Percentiles rank a stretch among this genome's conserved stretches.
These are phyloP conservation scores for Hemithea aestivaria DNA, from an alignment of 2,888 invertebrate species.

Conservation along the genomic window DNA sequence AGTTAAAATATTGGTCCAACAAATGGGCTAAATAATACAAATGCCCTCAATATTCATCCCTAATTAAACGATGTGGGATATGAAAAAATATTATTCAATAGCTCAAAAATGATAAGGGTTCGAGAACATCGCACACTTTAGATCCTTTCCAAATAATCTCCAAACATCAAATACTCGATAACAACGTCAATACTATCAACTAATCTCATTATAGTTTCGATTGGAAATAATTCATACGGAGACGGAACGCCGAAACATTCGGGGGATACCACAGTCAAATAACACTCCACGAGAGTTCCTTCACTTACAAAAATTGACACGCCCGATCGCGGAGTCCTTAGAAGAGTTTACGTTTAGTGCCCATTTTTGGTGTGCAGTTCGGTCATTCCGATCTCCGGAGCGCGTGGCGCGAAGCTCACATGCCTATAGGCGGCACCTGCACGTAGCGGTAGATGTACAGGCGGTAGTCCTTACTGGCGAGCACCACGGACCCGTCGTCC, in stretches of 20 bases:
- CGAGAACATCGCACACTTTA: constrained; percentile 68
- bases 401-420: constrained; percentile 75
- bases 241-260: constrained; percentile 63
- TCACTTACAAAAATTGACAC: constrained; percentile 66
- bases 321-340: constrained; percentile 34
- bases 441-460: constrained; percentile 99
- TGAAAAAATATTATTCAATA: constrained; percentile 79
- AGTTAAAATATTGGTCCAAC: constrained; percentile 80
- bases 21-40: constrained; percentile 80
- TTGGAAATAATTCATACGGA: constrained; percentile 71
- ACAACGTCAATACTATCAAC: constrained; percentile 77
- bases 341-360: constrained; percentile 49
- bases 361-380: constrained; percentile 60
- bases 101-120: constrained; percentile 76
- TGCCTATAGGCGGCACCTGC: constrained; percentile 93
- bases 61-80: constrained; percentile 78
- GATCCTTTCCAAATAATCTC: constrained; percentile 73
- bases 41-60: constrained; percentile 80
- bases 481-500: constrained; percentile 98
- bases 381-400: constrained; percentile 70
- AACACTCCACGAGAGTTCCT: constrained; percentile 60
- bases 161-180: constrained; percentile 71
- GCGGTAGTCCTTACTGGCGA: constrained; percentile 99
- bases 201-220: constrained; percentile 77
- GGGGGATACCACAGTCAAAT: constrained; percentile 59